A percentile compares a stretch with the other conserved stretches of the same genome.
These are phyloP conservation scores for Morone chrysops DNA, from an alignment of 2,113 vertebrate species.

Conservation along the genomic window DNA sequence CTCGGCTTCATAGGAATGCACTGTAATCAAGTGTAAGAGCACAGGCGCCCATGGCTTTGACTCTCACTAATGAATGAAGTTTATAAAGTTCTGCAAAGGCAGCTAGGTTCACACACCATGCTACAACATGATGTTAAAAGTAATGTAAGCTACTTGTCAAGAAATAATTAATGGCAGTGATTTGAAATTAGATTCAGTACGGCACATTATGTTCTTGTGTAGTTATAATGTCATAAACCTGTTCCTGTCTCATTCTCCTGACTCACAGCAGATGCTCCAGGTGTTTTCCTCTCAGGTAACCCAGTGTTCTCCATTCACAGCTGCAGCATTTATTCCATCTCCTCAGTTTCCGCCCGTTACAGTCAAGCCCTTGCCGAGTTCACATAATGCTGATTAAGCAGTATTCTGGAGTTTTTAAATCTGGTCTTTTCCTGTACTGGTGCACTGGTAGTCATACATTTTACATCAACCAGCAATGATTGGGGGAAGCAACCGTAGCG, in stretches of 20 bases:
- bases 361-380: too few relatives aligned
- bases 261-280: constrained; percentile 63
- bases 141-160: background rate
- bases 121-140: constrained; percentile 29
- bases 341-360: background rate
- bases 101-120: constrained; percentile 26
- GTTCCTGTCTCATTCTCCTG: constrained; percentile 21
- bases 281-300: constrained; percentile 51
- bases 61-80: constrained; percentile 67
- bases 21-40: constrained; percentile 53
- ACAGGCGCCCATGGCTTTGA: constrained; percentile 34
- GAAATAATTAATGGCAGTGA: background rate
- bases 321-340: constrained; percentile 33
- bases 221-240: constrained; percentile 12
- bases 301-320: constrained; percentile 29
- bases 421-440: too few relatives aligned
- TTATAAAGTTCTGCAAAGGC: constrained; percentile 59
- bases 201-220: constrained; percentile 20
- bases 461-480: too few relatives aligned
- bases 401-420: too few relatives aligned
- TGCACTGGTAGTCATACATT: too few relatives aligned
- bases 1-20: constrained; percentile 56
- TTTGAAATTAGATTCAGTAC: constrained; percentile 17
- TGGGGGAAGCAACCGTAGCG: too few relatives aligned
- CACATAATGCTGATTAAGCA: too few relatives aligned